phyloP scores from a whole-genome alignment of 1,140 invertebrate species.

The Drosophila pruinosa region DNA sequence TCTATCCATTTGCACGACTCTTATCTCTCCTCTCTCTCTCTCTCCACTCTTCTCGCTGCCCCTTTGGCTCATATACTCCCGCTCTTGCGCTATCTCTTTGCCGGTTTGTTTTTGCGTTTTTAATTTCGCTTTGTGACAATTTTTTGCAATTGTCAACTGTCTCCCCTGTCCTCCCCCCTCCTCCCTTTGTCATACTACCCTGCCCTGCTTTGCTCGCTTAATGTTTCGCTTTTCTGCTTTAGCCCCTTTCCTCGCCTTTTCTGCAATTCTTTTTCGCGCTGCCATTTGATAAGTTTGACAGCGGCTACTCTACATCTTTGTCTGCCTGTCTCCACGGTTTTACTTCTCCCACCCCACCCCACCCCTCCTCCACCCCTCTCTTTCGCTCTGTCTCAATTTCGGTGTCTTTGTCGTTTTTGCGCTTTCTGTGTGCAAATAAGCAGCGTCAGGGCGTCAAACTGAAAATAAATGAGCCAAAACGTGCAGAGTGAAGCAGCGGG shows the following conservation, averaged over 20 bases:
- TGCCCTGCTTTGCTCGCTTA: neutral
- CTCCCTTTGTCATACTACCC: neutral
- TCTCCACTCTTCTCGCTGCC: neutral
- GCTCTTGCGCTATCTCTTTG: neutral
- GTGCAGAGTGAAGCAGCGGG: slow-evolving; percentile 49
- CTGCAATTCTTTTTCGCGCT: slow-evolving; percentile 54
- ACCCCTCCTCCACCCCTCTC: neutral
- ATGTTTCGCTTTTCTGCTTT: slow-evolving; percentile 35
- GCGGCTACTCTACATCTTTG: slow-evolving; percentile 64
- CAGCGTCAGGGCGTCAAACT: slow-evolving; percentile 77
- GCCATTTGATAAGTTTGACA: slow-evolving; percentile 80
- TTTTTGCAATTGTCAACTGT: slow-evolving; percentile 69
- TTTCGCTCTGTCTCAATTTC: slow-evolving; percentile 5
- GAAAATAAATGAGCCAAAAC: slow-evolving; percentile 79
- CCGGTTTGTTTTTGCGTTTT: slow-evolving; percentile 73
- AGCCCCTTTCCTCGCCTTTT: slow-evolving; percentile 20
- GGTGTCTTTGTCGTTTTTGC: slow-evolving; percentile 6
- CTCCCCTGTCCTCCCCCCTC: slow-evolving; percentile 5
- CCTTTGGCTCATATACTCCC: neutral
- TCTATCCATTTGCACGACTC: neutral
- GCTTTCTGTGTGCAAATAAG: slow-evolving; percentile 75
- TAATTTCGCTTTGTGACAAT: slow-evolving; percentile 75
- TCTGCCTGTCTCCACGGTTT: slow-evolving; percentile 8
- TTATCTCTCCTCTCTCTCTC: neutral
- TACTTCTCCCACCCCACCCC: neutral